Evolutionary conservation across 2,797 vertebrate genomes (phyloP), one percentile per base, ranked within the genome.

Genomic region (Tadarida brasiliensis): DNA sequence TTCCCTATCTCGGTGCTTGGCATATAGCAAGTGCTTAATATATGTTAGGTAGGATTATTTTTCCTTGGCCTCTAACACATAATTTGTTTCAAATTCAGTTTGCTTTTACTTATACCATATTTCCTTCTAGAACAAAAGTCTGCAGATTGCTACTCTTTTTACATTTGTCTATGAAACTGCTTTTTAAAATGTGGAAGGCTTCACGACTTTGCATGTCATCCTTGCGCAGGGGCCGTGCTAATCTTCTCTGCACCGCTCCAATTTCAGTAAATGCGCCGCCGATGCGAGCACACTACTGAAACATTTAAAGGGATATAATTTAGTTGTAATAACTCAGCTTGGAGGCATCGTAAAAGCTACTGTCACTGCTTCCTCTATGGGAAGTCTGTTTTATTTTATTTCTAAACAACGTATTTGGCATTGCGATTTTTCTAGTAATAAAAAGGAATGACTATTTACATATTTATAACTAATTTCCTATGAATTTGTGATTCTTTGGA

Each of bases 51-150:
- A 15, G 12, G 80, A 68, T 78, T 11, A 14, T 51, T 92, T 96
- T 80, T 76, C 10, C n/a, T 74, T 77, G 22, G 17, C 87, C 17
- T 82, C 68, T 94, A 39, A 47, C 26, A 65, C 20, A 17, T 57
- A 74, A 82, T 85, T 78, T 90, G 10, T 35, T 93, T 81, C 20
- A 26, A 70, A 3, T 81, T 88, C 39, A 61, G 15, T 96, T 89
- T 90, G 49, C 61, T 93, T 96, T 91, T 14, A 67, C 11, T 20
- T 68, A 3, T 71, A 51, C 26, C 7, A 35, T 26, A 11, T 68
- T 73, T 28, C 82, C 26, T 84, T 90, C 93, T 39, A 30, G 11
- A 76, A 39, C 16, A 68, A 47, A 57, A 8, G 63, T 81, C 33
- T 19, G 1, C 26, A 90, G 8, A 70, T 70, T 71, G 4, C 3